These are phyloP conservation scores for Masticophis lateralis DNA, from an alignment of 2,797 vertebrate species.

Conservation along the genomic window DNA sequence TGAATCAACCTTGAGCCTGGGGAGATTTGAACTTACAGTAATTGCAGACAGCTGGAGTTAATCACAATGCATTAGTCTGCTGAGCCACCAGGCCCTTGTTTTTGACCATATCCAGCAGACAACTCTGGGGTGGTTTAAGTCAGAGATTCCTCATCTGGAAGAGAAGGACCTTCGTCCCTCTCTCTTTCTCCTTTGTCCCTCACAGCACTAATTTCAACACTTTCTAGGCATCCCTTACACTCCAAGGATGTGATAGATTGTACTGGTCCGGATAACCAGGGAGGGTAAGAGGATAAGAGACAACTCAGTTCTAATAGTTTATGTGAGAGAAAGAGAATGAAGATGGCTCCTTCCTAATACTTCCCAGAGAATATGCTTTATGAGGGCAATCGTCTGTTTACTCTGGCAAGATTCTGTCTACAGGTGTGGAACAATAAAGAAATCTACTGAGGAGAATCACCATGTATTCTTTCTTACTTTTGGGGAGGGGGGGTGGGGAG, in stretches of 20 bases:
- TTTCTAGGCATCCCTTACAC: background rate
- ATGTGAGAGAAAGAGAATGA: background rate
- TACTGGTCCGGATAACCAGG: too few relatives aligned
- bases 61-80: too few relatives aligned
- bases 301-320: background rate
- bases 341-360: background rate
- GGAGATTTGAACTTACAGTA: too few relatives aligned
- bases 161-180: background rate
- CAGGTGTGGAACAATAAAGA: background rate
- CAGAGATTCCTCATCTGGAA: background rate
- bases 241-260: background rate
- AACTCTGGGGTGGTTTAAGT: background rate
- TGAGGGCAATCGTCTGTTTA: too few relatives aligned
- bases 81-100: background rate
- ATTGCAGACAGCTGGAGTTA: too few relatives aligned
- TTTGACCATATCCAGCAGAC: background rate
- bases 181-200: background rate
- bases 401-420: too few relatives aligned
- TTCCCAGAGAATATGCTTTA: background rate
- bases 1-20: too few relatives aligned
- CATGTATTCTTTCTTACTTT: background rate
- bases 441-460: background rate
- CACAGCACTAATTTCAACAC: background rate
- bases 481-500: too few relatives aligned
- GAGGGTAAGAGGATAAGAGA: background rate